A percentile compares a stretch with the other conserved stretches of the same genome.
phyloP scores from a whole-genome alignment of 2,113 vertebrate genomes.

The Austrofundulus limnaeus region DNA sequence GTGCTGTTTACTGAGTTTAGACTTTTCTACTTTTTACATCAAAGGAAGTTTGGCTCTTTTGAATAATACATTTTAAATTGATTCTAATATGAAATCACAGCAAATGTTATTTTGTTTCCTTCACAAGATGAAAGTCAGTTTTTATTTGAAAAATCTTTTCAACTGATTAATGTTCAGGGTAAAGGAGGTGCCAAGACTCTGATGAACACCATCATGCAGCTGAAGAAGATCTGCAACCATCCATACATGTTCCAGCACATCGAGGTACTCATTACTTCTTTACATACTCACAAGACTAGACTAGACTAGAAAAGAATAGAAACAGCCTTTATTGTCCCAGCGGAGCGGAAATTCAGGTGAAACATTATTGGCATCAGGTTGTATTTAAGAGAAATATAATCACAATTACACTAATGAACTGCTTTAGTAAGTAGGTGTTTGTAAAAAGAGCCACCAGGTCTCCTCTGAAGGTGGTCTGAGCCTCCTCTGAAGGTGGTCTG shows the following conservation, averaged over 20 bases:
- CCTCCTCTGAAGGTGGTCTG: too few species aligned
- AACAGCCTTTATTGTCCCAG: too few species aligned
- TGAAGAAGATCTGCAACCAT: constrained; percentile 99
- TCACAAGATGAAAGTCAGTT: not conserved
- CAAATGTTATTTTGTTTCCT: too few species aligned
- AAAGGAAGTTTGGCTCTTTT: not conserved
- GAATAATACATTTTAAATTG: not conserved
- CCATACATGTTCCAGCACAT: constrained; percentile 98
- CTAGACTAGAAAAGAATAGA: too few species aligned
- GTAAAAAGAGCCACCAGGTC: too few species aligned
- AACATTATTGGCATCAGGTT: too few species aligned
- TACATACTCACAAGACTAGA: too few species aligned
- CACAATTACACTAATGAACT: too few species aligned
- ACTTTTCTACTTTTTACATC: not conserved
- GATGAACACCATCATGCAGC: constrained; percentile 99
- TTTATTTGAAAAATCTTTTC: not conserved
- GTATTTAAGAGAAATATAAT: too few species aligned
- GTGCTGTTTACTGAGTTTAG: not conserved
- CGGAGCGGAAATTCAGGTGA: too few species aligned
- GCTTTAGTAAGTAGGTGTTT: too few species aligned
- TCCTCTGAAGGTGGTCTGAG: too few species aligned
- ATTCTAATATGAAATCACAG: not conserved
- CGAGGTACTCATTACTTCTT: constrained; percentile 70
- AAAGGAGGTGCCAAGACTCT: constrained; percentile 98
- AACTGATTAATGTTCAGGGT: constrained; percentile 77